A percentile compares a stretch with the other conserved stretches of the same genome.
Evolutionary conservation across 2,888 invertebrate genomes (phyloP).

Genomic region (Phyllotreta cruciferae): DNA sequence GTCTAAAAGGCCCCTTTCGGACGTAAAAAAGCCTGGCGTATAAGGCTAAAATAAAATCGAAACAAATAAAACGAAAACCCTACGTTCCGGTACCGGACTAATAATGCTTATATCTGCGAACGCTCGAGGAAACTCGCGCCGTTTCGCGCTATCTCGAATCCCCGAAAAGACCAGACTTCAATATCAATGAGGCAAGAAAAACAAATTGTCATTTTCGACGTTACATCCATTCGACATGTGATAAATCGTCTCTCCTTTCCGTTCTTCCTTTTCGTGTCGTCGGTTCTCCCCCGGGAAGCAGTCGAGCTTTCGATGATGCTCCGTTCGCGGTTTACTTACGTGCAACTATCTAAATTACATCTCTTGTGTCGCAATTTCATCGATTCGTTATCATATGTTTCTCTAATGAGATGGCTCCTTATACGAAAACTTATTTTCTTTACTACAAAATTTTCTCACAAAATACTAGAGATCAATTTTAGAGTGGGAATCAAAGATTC

Average conservation of each 20-base stretch:
- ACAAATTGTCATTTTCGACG: conserved; percentile 55
- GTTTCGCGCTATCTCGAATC: conserved; percentile 24
- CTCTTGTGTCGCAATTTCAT: too few species aligned
- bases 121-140: conserved; percentile 22
- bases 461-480: too few species aligned
- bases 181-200: conserved; percentile 54
- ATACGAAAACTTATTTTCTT: too few species aligned
- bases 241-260: conserved; percentile 47
- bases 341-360: too few species aligned
- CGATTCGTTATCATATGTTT: too few species aligned
- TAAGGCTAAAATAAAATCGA: conserved; percentile 22
- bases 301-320: conserved; percentile 33
- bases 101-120: conserved; percentile 27
- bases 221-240: conserved; percentile 48
- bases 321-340: conserved; percentile 26
- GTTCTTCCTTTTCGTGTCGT: conserved; percentile 7
- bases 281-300: conserved; percentile 23
- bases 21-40: conserved; percentile 22
- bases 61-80: conserved; percentile 21
- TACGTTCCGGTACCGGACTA: conserved; percentile 18
- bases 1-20: conserved; percentile 16
- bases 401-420: too few species aligned
- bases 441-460: too few species aligned
- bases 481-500: not conserved
- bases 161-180: conserved; percentile 39